A percentile compares a stretch with the other conserved stretches of the same genome.
These are phyloP conservation scores for Hippocampus guttulatus DNA, from an alignment of 2,113 vertebrate genomes.

Conservation along the genomic window DNA sequence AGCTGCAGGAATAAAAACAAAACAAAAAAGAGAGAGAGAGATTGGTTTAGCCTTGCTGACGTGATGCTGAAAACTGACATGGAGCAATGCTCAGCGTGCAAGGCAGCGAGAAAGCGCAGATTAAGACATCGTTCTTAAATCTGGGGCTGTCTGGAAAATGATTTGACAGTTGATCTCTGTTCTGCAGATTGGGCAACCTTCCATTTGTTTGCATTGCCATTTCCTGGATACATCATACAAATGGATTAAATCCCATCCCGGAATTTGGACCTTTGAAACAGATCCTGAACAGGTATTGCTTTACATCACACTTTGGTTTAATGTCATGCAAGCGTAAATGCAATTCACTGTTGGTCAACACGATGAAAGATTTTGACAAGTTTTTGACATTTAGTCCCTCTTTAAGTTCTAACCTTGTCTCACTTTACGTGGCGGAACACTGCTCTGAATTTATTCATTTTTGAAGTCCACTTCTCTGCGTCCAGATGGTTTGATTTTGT, in stretches of 20 bases:
- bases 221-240: neutral
- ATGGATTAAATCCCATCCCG: neutral
- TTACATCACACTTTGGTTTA: neutral
- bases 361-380: no score
- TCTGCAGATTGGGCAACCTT: neutral
- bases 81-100: neutral
- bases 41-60: constrained; percentile 28
- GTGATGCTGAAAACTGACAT: constrained; percentile 5
- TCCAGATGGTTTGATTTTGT: no score
- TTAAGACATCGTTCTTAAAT: neutral
- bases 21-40: neutral
- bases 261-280: neutral
- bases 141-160: neutral
- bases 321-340: no score
- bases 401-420: no score
- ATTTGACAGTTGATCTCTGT: neutral
- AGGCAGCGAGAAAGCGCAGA: neutral
- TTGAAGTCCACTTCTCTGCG: no score
- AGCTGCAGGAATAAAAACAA: constrained; percentile 72
- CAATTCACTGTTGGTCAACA: no score
- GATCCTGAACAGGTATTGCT: neutral
- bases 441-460: no score
- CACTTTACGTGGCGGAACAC: no score
- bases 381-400: no score
- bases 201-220: neutral